Conservation (phyloP, 2,888 invertebrate genomes). For the Amphipoea lucens region DNA sequence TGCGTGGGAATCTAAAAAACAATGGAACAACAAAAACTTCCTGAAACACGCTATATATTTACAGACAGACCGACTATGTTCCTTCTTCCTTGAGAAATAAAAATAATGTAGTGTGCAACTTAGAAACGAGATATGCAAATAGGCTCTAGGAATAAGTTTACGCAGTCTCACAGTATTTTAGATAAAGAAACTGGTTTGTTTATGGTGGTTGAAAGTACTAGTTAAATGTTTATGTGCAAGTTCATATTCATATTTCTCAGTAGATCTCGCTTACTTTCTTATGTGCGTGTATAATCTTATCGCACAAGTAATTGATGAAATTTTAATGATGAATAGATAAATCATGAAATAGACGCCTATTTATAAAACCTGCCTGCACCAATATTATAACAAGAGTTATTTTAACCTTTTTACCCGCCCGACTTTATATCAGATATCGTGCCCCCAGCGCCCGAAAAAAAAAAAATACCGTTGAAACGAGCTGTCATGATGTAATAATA, state of each 20-base stretch:
- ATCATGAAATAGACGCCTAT: slow-evolving; percentile 22
- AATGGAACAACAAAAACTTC: slow-evolving; percentile 63
- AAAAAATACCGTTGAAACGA: too few species aligned
- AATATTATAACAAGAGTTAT: too few species aligned
- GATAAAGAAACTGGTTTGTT: slow-evolving; percentile 58
- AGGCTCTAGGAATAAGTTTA: slow-evolving; percentile 49
- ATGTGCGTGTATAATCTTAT: slow-evolving; percentile 11
- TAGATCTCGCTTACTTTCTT: slow-evolving; percentile 45
- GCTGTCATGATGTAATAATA: too few species aligned
- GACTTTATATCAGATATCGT: too few species aligned
- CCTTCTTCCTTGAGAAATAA: slow-evolving; percentile 75
- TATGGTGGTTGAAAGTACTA: slow-evolving; percentile 37
- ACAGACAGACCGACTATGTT: slow-evolving; percentile 59
- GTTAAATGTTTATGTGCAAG: slow-evolving; percentile 31
- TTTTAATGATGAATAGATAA: slow-evolving; percentile 13
- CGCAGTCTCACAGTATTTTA: slow-evolving; percentile 38
- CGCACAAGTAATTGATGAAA: neutral
- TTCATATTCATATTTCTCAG: slow-evolving; percentile 22
- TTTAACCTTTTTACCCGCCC: too few species aligned
- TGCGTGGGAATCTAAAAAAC: slow-evolving; percentile 64
- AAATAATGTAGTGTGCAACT: slow-evolving; percentile 46
- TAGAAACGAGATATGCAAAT: slow-evolving; percentile 53
- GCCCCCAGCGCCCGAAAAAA: too few species aligned
- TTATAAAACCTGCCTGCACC: slow-evolving; percentile 16
- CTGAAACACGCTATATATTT: slow-evolving; percentile 60